phyloP scores from a whole-genome alignment of 2,888 invertebrate genomes.

The Pachycephus smyrnensis region DNA sequence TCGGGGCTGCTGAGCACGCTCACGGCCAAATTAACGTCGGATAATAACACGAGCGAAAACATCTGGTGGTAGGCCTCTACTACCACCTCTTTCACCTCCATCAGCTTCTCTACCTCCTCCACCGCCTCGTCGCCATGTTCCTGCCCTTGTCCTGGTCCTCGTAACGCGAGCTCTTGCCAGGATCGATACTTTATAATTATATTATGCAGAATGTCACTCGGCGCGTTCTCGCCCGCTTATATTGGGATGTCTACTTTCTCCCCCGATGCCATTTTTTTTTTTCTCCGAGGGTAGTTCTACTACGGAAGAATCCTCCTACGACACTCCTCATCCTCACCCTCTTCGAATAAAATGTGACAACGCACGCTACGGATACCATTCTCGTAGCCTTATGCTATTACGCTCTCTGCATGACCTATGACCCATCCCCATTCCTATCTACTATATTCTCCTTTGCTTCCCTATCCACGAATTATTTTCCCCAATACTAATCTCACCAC shows the following conservation, averaged over 20 bases:
- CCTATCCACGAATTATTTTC: too few species aligned
- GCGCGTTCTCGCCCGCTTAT: conserved; percentile 22
- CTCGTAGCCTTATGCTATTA: too few species aligned
- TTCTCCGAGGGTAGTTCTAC: not conserved
- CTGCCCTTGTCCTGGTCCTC: conserved; percentile 7
- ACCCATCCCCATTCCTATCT: too few species aligned
- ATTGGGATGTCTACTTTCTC: conserved; percentile 20
- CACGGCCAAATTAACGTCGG: conserved; percentile 20
- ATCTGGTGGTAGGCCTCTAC: conserved; percentile 29
- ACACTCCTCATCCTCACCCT: not conserved
- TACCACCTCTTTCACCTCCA: conserved; percentile 10
- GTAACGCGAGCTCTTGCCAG: conserved; percentile 7
- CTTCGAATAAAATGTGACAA: conserved; percentile 2
- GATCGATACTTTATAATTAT: conserved; percentile 52
- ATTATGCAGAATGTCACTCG: conserved; percentile 44
- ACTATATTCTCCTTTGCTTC: too few species aligned
- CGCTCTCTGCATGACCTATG: too few species aligned
- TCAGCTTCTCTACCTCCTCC: not conserved
- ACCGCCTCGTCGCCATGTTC: not conserved
- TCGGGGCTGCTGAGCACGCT: conserved; percentile 28
- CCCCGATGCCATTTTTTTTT: conserved; percentile 12
- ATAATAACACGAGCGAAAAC: conserved; percentile 39
- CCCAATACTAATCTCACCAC: too few species aligned
- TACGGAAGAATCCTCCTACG: not conserved
- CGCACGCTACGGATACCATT: not conserved